A percentile compares a stretch with the other conserved stretches of the same genome.
phyloP scores from a whole-genome alignment of 1,140 invertebrate genomes.

The Phortica variegata region DNA sequence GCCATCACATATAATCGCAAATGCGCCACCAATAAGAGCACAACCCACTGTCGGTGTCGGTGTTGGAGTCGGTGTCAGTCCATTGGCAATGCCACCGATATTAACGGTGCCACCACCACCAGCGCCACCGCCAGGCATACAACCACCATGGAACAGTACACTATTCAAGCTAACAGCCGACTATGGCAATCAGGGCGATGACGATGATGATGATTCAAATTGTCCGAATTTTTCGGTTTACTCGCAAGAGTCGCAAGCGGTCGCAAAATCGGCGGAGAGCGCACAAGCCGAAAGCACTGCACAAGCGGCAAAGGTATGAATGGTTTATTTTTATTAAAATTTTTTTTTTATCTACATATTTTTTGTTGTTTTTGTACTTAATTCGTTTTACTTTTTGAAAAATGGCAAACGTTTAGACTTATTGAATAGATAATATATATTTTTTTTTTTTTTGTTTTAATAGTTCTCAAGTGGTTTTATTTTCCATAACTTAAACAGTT shows the following conservation, averaged over 20 bases:
- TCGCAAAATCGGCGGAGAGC: constrained; percentile 64
- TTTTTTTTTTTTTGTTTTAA: no score
- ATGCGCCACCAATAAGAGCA: not conserved
- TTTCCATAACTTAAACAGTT: no score
- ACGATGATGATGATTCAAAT: constrained; percentile 68
- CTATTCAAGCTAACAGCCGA: constrained; percentile 38
- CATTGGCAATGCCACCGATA: constrained; percentile 25
- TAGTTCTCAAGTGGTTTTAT: no score
- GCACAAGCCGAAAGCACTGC: constrained; percentile 12
- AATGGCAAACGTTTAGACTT: constrained; percentile 19
- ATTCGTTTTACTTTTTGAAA: no score
- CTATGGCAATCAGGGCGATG: constrained; percentile 50
- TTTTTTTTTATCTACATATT: not conserved
- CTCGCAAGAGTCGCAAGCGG: constrained; percentile 74
- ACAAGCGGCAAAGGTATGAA: constrained; percentile 39
- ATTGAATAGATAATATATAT: no score
- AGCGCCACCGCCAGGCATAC: constrained; percentile 34
- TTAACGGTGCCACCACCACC: constrained; percentile 44
- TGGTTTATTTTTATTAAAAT: not conserved
- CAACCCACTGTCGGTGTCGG: no score
- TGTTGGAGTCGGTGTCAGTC: not conserved
- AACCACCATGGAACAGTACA: constrained; percentile 31
- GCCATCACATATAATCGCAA: constrained; percentile 6
- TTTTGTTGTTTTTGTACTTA: no score
- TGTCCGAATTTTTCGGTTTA: constrained; percentile 84